These are phyloP conservation scores for Aphidius colemani DNA, from an alignment of 2,888 invertebrate species.

Conservation along the genomic window DNA sequence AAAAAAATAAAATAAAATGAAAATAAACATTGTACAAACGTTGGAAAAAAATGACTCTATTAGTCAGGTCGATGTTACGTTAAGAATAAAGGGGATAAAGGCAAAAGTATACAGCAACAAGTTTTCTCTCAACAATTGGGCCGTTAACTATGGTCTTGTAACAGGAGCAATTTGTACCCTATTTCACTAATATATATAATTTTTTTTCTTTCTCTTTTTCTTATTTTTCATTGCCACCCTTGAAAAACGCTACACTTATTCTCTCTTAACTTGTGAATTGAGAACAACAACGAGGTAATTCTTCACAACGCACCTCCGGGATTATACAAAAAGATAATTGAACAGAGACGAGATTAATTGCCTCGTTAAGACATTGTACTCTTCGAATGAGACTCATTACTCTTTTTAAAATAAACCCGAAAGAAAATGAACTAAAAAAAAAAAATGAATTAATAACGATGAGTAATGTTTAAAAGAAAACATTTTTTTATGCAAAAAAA, in stretches of 20 bases:
- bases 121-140: slow-evolving; percentile 49
- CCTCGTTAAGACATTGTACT: slow-evolving; percentile 42
- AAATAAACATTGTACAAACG: slow-evolving; percentile 17
- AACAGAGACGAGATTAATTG: slow-evolving; percentile 45
- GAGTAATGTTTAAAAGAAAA: slow-evolving; percentile 20
- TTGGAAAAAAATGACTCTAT: slow-evolving; percentile 58
- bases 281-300: slow-evolving; percentile 5
- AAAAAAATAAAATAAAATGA: slow-evolving; percentile 12
- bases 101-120: slow-evolving; percentile 47
- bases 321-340: background rate
- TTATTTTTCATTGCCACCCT: slow-evolving; percentile 13
- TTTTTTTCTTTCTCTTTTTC: background rate
- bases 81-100: slow-evolving; percentile 16
- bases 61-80: slow-evolving; percentile 40
- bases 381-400: slow-evolving; percentile 24
- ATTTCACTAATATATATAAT: slow-evolving; percentile 11
- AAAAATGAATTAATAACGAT: slow-evolving; percentile 24
- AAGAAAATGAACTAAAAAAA: slow-evolving; percentile 14
- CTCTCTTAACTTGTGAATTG: background rate
- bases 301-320: slow-evolving; percentile 20
- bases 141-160: slow-evolving; percentile 54
- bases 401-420: slow-evolving; percentile 8
- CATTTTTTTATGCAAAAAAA: background rate
- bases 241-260: slow-evolving; percentile 8
- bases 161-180: slow-evolving; percentile 56